Evolutionary conservation across 1,140 invertebrate species (phyloP), one percentile per base, ranked within the genome.

Genomic region (Mycetomoellerius zeteki): DNA sequence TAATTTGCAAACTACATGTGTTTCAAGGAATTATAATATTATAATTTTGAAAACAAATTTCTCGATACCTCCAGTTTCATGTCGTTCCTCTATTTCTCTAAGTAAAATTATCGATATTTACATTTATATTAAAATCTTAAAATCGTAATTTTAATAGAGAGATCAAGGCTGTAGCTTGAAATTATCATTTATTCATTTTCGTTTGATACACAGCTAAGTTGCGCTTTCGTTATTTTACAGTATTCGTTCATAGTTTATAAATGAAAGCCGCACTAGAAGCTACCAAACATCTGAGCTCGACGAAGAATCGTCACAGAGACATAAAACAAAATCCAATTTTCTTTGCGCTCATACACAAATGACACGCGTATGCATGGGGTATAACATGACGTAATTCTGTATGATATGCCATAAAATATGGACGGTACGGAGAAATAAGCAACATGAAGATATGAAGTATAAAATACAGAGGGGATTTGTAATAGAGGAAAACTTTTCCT

Each of bases 281-380:
- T 60, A 33, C 0, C 24, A 47, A 43, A 75, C 14, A 47, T 72
- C 33, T 30, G 33, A 54, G 47, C 67, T 58, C 24, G 47, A 16
- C 14, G 37, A 50, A 37, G 27, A 84, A 84, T 84, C 21, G n/a
- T 30, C n/a, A 8, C 16, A 47, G 24, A 60, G 37, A 84, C 19
- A 8, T 84, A 84, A 84, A 84, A 60, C 37, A 60, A 75, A 62
- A 84, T 84, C 37, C 69, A 73, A 84, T 84, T n/a, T 81, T 56
- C 65, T 56, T 24, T 16, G 47, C 24, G 30, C 14, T 50, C 12
- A 24, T 6, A 19, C 19, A 73, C 52, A 43, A 72, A 60, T 60
- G 54, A 75, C 24, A 84, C 19, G 19, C 67, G 8, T 82, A 33
- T 58, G 67, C 19, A 60, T 82, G 33, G 21, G 3, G 24, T 72